Evolutionary conservation across 2,888 invertebrate genomes (phyloP), one percentile per base, ranked within the genome.

Genomic region (Megalurothrips usitatus): DNA sequence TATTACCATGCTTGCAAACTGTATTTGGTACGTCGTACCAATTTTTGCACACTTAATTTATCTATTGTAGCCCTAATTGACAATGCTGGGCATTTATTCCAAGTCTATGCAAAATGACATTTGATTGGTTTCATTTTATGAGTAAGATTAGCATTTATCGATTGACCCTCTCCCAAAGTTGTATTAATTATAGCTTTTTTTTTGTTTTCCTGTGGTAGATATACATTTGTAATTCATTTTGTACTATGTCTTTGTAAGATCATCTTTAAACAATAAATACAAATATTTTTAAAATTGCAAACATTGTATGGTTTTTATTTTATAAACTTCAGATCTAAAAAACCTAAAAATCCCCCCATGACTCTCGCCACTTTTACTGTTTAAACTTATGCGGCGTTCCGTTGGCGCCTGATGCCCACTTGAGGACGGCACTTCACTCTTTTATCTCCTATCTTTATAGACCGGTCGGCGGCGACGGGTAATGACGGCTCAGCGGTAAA

Each of bases 191-290:
- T 75, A 26, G 68, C 26, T 12, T 26, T 23, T 63, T 68, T 26
- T 75, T 75, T 75, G 8, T 26, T 75, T 23, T 75, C 23, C 23
- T 75, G 68, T 75, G 68, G 23, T 75, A 75, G 26, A 75, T 75
- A n/a, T 75, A 75, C 68, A 75, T 75, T 75, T 75, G 26, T 75
- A 75, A 75, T 26, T 75, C 26, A 12, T 75, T 75, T 75, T 75
- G 68, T 75, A 75, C 68, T 75, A 26, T 26, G 68, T 75, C n/a
- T 75, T 75, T 75, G 26, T 75, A 75, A 75, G 68, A 75, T 75
- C 68, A 75, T 75, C 68, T 75, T 43, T 23, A 75, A 75, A 26
- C 68, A 75, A 75, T 26, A 75, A 75, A 26, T 26, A 23, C 26
- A 75, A 75, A 75, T 75, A 75, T 75, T 75, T 75, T 75, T 75